These are phyloP conservation scores for Microcebus murinus DNA, from an alignment of 2,113 vertebrate genomes.

Conservation along the genomic window DNA sequence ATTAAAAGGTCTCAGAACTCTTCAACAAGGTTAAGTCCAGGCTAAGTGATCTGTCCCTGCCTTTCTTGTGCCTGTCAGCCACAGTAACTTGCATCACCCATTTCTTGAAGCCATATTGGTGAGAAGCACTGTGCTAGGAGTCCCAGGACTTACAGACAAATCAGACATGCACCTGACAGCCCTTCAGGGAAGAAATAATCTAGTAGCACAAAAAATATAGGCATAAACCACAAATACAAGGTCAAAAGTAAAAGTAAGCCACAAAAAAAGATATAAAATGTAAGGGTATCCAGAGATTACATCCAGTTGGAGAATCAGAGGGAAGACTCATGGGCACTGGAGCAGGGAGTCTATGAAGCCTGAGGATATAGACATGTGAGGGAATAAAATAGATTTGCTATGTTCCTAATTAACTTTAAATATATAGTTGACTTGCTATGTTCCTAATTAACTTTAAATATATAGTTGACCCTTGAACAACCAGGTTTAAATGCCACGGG, in stretches of 20 bases:
- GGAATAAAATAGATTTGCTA: not conserved
- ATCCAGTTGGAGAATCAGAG: not conserved
- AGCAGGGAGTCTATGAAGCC: not conserved
- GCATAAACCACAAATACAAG: not conserved
- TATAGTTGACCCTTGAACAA: not conserved
- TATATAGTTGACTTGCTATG: not conserved
- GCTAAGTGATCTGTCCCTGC: not conserved
- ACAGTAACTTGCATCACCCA: not conserved
- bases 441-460: conserved; percentile 21
- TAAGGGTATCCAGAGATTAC: not conserved
- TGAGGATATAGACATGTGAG: not conserved
- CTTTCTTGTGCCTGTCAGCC: not conserved
- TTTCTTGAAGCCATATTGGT: not conserved
- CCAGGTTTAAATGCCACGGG: not conserved
- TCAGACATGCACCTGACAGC: not conserved
- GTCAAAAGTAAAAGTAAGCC: not conserved
- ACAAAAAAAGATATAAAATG: not conserved
- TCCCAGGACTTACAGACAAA: not conserved
- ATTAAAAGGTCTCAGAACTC: not conserved
- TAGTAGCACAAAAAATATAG: not conserved
- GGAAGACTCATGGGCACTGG: not conserved
- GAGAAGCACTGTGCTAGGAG: not conserved
- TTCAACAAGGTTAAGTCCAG: not conserved
- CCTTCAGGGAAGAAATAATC: not conserved
- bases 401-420: conserved; percentile 23